Evolutionary conservation across 2,797 vertebrate genomes (phyloP), one percentile per base, ranked within the genome.

Genomic region (Rhincodon typus): DNA sequence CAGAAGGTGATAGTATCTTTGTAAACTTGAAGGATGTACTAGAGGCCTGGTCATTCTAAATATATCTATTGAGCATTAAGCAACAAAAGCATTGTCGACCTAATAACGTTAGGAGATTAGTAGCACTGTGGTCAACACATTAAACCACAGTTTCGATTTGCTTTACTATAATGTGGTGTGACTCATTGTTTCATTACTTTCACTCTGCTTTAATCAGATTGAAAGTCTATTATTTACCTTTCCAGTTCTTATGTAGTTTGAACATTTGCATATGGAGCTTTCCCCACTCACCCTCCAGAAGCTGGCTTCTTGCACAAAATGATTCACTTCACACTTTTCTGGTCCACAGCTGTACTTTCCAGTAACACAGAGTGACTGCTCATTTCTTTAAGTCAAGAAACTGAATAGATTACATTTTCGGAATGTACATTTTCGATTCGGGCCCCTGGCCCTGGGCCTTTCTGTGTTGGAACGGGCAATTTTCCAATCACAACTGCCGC

Each of bases 171-270:
- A 74, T 95, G 42, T 53, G 70, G 46, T 77, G 72, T 95, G 70
- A 95, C 1, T 74, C 46, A 95, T 77, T 74, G 42, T 70, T 95
- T 95, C 94, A 95, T 95, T 34, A 77, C 94, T 95, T 95, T 95
- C 70, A 95, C 70, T 94, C 42, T 67, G 27, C 15, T 94, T 74
- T 95, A 77, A 74, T 74, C 38, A 94, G 42, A 34, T 42, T 30
- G 93, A 46, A 94, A 34, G 93, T 94, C 86, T 53, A 46, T 87
- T 94, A 42, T 12, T 27, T 62, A 53, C n/a, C 30, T 62, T 53
- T 88, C 57, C 30, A 10, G n/a, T 23, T 53, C 30, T 77, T 53
- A 95, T 19, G 17, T 74, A 74, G 30, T 95, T n/a, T 38, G 57
- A 42, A 77, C 0, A 95, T 95, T 95, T 95, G 94, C 94, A 95